phyloP scores from a whole-genome alignment of 2,113 vertebrate genomes.

The Bubo blakistoni region DNA sequence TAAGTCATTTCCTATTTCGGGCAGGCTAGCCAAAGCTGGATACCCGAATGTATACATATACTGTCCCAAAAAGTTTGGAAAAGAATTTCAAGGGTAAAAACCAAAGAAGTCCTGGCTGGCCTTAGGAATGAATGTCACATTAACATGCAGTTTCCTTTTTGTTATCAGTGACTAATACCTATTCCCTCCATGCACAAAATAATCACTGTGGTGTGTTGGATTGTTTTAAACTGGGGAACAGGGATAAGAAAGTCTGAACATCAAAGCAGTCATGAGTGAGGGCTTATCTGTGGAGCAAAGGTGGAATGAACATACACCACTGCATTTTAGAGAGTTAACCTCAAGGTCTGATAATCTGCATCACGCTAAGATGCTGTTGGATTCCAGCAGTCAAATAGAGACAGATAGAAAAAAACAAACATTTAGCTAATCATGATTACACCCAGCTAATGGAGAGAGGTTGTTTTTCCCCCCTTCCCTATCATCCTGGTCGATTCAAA shows the following conservation, averaged over 20 bases:
- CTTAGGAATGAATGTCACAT: background rate
- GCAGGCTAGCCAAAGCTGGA: background rate
- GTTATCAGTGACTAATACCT: background rate
- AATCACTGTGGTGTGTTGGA: background rate
- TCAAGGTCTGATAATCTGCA: background rate
- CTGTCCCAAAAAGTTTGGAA: background rate
- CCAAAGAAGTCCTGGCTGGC: background rate
- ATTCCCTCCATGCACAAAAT: background rate
- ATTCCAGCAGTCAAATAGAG: background rate
- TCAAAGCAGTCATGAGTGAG: background rate
- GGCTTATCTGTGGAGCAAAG: conserved; percentile 1
- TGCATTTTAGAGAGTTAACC: background rate
- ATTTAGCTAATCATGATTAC: conserved; percentile 51
- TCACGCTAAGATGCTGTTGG: background rate
- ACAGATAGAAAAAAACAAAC: background rate
- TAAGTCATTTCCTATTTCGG: fast-evolving
- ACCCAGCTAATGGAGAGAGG: conserved; percentile 72
- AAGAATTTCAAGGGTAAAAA: background rate
- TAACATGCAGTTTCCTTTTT: background rate
- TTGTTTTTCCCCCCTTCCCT: background rate
- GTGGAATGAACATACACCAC: background rate
- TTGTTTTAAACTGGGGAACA: background rate
- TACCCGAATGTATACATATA: background rate
- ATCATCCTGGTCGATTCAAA: conserved; percentile 68
- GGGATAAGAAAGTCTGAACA: background rate